These are phyloP conservation scores for Anguilla obscura DNA, from an alignment of 2,797 vertebrate genomes.

Conservation along the genomic window DNA sequence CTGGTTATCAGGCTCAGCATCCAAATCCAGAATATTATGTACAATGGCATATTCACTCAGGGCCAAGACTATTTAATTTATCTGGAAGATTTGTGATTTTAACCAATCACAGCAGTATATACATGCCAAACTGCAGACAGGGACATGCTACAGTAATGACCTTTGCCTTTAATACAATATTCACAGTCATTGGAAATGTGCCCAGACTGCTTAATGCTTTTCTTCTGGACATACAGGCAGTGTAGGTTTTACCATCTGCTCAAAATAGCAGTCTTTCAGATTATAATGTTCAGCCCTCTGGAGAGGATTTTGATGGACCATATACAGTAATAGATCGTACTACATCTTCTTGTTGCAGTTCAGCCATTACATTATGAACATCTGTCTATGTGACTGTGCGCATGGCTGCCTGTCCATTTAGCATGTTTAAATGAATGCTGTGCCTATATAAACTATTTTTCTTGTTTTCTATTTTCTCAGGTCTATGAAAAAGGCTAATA, in stretches of 20 bases:
- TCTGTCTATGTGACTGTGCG: neutral
- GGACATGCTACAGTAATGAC: neutral
- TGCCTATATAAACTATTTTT: neutral
- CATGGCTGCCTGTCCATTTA: neutral
- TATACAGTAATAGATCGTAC: neutral
- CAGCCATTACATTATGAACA: neutral
- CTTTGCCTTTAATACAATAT: neutral
- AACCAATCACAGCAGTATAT: neutral
- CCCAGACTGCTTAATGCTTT: neutral
- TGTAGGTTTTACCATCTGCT: neutral
- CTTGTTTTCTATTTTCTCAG: neutral
- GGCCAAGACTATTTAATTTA: neutral
- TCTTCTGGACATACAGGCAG: neutral
- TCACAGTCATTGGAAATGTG: neutral
- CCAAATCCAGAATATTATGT: neutral
- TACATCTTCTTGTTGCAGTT: neutral
- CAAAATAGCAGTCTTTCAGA: neutral
- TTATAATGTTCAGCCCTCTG: neutral
- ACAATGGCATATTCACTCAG: neutral
- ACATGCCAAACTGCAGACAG: neutral
- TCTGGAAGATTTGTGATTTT: neutral
- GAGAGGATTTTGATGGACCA: slow-evolving; percentile 2
- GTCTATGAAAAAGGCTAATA: neutral
- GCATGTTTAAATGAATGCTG: neutral
- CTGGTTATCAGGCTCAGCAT: neutral